These are phyloP conservation scores for Scotopteryx bipunctaria DNA, from an alignment of 2,888 invertebrate genomes.

Conservation along the genomic window DNA sequence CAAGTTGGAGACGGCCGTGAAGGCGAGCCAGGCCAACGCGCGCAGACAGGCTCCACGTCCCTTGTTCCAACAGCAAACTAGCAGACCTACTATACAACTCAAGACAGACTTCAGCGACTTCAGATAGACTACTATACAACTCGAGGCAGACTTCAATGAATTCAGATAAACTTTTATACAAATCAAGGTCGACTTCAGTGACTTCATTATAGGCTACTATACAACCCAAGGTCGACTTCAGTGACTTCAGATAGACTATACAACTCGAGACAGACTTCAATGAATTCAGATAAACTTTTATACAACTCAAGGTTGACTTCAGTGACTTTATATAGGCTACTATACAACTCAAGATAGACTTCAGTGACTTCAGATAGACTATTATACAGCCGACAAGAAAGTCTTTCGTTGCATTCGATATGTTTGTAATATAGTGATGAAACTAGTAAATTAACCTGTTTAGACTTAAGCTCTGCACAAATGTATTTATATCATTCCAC, in stretches of 20 bases:
- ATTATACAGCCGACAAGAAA: too few relatives aligned
- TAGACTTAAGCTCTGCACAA: constrained; percentile 21
- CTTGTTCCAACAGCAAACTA: constrained; percentile 59
- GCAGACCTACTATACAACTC: constrained; percentile 91
- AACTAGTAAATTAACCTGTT: too few relatives aligned
- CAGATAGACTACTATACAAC: constrained; percentile 75
- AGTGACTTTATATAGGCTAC: too few relatives aligned
- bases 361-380: constrained; percentile 93
- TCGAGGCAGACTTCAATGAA: not conserved
- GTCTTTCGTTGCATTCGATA: too few relatives aligned
- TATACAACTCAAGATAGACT: constrained; percentile 97
- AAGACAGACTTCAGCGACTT: constrained; percentile 98
- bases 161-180: too few relatives aligned
- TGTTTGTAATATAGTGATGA: too few relatives aligned
- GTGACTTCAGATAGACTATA: constrained; percentile 90
- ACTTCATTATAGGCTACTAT: too few relatives aligned
- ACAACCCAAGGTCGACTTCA: constrained; percentile 97
- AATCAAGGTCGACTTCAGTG: too few relatives aligned
- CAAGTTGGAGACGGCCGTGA: constrained; percentile 93
- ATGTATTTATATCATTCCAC: constrained; percentile 25
- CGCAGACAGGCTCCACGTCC: constrained; percentile 55
- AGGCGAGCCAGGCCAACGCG: constrained; percentile 85
- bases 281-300: too few relatives aligned
- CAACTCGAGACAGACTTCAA: not conserved
- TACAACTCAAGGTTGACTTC: too few relatives aligned